These are phyloP conservation scores for Ctenodactylus gundi DNA, from an alignment of 2,113 vertebrate genomes.

Conservation along the genomic window DNA sequence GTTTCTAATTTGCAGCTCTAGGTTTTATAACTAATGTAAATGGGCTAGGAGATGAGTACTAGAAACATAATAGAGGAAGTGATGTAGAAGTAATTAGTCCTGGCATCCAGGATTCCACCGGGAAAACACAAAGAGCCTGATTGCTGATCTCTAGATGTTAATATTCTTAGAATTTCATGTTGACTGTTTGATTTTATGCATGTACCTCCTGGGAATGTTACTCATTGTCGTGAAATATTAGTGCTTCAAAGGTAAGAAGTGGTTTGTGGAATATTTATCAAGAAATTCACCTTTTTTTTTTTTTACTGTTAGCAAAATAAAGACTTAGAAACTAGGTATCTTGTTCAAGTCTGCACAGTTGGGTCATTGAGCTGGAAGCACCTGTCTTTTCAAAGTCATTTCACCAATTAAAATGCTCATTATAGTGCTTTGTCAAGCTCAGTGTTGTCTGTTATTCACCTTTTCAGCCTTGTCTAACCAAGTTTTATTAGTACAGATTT, in stretches of 20 bases:
- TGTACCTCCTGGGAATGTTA: not conserved
- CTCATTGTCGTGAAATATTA: not conserved
- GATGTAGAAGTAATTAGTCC: not conserved
- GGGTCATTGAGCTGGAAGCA: not conserved
- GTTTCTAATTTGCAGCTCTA: not conserved
- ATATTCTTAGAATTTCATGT: not conserved
- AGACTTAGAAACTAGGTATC: not conserved
- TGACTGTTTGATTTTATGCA: not conserved
- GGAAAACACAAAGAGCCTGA: not conserved
- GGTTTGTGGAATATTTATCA: not conserved
- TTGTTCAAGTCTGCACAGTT: not conserved
- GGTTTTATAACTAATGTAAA: not conserved
- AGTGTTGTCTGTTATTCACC: not conserved
- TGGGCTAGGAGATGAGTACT: not conserved
- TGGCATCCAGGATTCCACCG: not conserved
- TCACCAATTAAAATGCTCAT: not conserved
- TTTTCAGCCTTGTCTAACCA: not conserved
- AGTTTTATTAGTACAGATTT: not conserved
- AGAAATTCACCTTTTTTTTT: not conserved
- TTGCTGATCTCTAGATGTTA: conserved; percentile 34
- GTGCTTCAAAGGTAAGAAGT: not conserved
- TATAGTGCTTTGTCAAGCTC: not conserved
- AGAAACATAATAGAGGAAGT: not conserved
- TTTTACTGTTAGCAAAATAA: not conserved
- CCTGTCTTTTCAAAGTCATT: not conserved